Evolutionary conservation across 2,888 invertebrate species (phyloP), one percentile per base, ranked within the genome.

Genomic region (Ectobius pallidus): DNA sequence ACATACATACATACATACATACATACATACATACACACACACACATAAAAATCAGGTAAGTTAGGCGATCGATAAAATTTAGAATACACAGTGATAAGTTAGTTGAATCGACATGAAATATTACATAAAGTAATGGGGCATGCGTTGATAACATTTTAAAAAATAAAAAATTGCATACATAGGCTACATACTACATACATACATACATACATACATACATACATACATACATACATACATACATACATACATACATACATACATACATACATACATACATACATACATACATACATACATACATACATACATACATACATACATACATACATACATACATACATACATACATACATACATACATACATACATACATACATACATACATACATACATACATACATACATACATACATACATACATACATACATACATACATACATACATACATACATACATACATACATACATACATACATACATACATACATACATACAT

Each of bases 401-500:
- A 39, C 39, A 39, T 39, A 39, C 39, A 39, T 39, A 39, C 39
- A 39, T 49, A 49, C 49, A 49, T 49, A 49, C 49, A 49, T 49
- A 49, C 49, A 49, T 49, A 7, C 49, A 49, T 49, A 49, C 49
- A 49, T 49, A 49, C 49, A 49, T 49, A 1, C 2, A 6, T 52
- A 55, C 55, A 55, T 22, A 55, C 55, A 55, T 22, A 55, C 55
- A 22, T 22, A 55, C 22, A 9, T 22, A 55, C 55, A 22, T 3
- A 55, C 55, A 4, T 55, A 55, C 22, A 22, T 22, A 22, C 55
- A 55, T 55, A 55, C 32, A 63, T 30, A 39, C 18, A 30, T 4
- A 63, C 42, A 63, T 30, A 63, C 42, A 63, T 55, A 69, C 44
- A 69, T 69, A 55, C 44, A 69, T 55, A 58, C 44, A 69, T 30